phyloP scores from a whole-genome alignment of 2,888 invertebrate genomes.

The Blomia tropicalis region DNA sequence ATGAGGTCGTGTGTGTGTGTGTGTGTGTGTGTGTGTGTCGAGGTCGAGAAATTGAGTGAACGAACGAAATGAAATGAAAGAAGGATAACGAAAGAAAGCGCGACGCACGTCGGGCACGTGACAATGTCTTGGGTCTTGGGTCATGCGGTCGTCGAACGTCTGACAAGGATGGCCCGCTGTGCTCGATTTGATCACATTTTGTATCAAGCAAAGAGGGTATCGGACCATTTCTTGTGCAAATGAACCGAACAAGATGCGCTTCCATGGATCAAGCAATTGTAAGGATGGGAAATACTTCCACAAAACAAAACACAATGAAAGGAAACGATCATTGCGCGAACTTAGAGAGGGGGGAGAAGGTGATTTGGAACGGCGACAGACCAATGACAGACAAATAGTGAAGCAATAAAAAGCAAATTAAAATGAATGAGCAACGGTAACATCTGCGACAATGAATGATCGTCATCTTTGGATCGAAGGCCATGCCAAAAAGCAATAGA shows the following conservation, averaged over 20 bases:
- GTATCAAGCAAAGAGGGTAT: not conserved
- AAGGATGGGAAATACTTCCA: too few relatives aligned
- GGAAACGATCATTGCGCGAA: not conserved
- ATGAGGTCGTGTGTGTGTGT: constrained; percentile 4
- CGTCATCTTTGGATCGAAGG: too few relatives aligned
- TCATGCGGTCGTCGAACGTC: not conserved
- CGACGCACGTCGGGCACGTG: constrained; percentile 2
- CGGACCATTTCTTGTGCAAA: constrained; percentile 11
- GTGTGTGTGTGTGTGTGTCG: too few relatives aligned
- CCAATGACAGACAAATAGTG: constrained; percentile 3
- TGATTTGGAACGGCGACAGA: not conserved
- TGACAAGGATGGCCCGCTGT: constrained; percentile 4
- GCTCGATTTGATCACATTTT: not conserved
- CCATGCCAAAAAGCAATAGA: too few relatives aligned
- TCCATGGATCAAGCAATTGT: too few relatives aligned
- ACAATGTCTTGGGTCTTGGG: not conserved
- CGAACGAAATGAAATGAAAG: too few relatives aligned
- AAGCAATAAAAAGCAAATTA: constrained; percentile 12
- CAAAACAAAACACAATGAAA: too few relatives aligned
- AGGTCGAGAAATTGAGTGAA: too few relatives aligned
- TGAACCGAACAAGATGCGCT: constrained; percentile 14
- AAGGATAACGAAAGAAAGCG: not conserved
- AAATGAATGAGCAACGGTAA: not conserved
- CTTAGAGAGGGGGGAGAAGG: not conserved
- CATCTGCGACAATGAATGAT: not conserved